Conservation (phyloP, 2,888 invertebrate species). For the Magallana nippona region DNA sequence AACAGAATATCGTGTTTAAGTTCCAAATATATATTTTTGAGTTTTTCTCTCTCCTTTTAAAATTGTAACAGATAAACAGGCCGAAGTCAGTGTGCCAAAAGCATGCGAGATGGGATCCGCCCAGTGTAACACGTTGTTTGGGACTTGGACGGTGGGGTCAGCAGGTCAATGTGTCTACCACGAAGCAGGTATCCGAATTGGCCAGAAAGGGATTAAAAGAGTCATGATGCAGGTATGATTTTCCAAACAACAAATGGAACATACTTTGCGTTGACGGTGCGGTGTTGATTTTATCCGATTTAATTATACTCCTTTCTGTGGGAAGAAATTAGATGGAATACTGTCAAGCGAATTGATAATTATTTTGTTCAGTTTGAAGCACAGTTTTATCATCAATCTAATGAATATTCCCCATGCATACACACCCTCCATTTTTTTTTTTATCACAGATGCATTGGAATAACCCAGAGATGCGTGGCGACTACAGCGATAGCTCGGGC, state of each 20-base stretch:
- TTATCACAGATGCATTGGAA: constrained; percentile 64
- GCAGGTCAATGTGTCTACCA: constrained; percentile 28
- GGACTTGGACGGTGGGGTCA: constrained; percentile 30
- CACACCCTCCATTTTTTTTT: neutral
- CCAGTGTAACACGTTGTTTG: constrained; percentile 20
- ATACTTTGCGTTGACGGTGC: neutral
- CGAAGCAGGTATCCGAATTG: constrained; percentile 35
- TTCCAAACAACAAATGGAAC: neutral
- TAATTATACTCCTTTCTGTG: too few species aligned
- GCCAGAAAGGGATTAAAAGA: constrained; percentile 15
- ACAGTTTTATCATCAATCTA: too few species aligned
- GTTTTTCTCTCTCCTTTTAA: neutral
- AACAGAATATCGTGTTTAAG: too few species aligned
- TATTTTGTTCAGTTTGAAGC: too few species aligned
- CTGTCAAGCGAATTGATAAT: too few species aligned
- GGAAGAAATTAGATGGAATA: too few species aligned
- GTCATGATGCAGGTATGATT: constrained; percentile 37
- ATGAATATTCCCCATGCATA: too few species aligned
- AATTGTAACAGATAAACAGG: neutral
- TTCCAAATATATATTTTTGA: too few species aligned
- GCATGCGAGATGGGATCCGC: neutral
- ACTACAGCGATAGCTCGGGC: constrained; percentile 60
- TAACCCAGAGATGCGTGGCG: constrained; percentile 52
- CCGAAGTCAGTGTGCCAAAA: neutral
- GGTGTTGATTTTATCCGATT: neutral